These are phyloP conservation scores for Argyresthia albistria DNA, from an alignment of 2,888 invertebrate species.

Conservation along the genomic window DNA sequence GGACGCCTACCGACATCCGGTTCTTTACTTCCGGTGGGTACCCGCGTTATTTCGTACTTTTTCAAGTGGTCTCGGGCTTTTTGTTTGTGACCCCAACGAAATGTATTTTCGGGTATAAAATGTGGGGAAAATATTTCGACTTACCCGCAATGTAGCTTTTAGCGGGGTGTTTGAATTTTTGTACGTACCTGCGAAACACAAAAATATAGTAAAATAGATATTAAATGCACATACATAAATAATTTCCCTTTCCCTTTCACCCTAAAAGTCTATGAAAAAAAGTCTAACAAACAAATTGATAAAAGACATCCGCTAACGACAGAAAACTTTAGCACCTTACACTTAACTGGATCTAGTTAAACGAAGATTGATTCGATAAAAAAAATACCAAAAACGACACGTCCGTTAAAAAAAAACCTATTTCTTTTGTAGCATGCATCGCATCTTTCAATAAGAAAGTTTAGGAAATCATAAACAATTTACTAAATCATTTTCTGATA, in stretches of 20 bases:
- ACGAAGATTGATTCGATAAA: not conserved
- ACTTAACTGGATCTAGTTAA: not conserved
- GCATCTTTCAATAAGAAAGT: not conserved
- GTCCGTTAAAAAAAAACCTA: not conserved
- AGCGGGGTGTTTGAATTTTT: not conserved
- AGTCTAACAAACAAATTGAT: not conserved
- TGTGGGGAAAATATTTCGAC: not conserved
- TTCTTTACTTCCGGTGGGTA: conserved; percentile 56
- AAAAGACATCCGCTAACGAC: not conserved
- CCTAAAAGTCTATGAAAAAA: too few relatives aligned
- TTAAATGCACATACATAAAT: not conserved
- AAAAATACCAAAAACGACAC: not conserved
- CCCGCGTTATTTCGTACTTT: conserved; percentile 47
- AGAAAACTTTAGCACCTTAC: conserved; percentile 1
- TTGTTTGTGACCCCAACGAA: conserved; percentile 15
- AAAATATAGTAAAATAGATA: not conserved
- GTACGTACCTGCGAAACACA: not conserved
- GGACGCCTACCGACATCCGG: conserved; percentile 64
- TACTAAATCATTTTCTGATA: not conserved
- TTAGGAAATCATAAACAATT: too few relatives aligned
- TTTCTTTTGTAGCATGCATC: not conserved
- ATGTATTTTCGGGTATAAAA: not conserved
- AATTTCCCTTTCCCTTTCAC: not conserved
- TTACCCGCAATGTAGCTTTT: not conserved
- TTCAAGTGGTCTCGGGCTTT: conserved; percentile 44